Conservation (phyloP, 2,888 invertebrate species). For the Phlogophora meticulosa region DNA sequence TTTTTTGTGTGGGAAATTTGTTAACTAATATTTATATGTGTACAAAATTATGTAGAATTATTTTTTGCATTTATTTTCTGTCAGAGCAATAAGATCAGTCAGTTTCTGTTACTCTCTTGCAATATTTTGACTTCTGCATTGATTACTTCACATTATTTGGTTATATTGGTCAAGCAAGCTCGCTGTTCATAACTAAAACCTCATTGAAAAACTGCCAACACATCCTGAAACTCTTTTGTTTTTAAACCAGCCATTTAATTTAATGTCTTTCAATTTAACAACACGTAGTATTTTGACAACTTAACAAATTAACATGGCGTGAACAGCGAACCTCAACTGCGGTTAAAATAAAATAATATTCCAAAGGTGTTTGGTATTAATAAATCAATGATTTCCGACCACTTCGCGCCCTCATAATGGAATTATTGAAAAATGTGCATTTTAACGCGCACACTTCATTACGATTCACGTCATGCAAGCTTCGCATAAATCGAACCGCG, state of each 20-base stretch:
- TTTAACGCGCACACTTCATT: conserved; percentile 74
- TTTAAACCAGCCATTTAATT: conserved; percentile 30
- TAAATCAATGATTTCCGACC: conserved; percentile 68
- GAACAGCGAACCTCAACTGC: conserved; percentile 28
- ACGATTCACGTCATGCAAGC: conserved; percentile 71
- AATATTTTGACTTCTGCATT: conserved; percentile 1
- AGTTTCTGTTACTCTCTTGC: neutral
- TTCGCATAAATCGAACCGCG: conserved; percentile 66
- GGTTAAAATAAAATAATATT: conserved; percentile 62
- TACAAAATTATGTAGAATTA: conserved; percentile 12
- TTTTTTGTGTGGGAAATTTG: conserved; percentile 25
- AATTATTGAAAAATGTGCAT: conserved; percentile 75
- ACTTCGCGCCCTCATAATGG: conserved; percentile 66
- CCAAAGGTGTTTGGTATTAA: conserved; percentile 59
- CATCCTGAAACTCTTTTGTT: conserved; percentile 18
- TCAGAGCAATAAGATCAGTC: conserved; percentile 7
- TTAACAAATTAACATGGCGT: conserved; percentile 51
- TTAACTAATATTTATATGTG: neutral
- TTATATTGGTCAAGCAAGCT: neutral
- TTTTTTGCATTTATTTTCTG: neutral
- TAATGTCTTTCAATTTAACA: conserved; percentile 35
- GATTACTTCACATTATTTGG: conserved; percentile 8
- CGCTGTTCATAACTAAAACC: conserved; percentile 20
- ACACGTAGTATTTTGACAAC: conserved; percentile 53
- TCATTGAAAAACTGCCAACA: conserved; percentile 7